Evolutionary conservation across 1,140 invertebrate genomes (phyloP), one percentile per base, ranked within the genome.

Genomic region (Bombus sibiricus): DNA sequence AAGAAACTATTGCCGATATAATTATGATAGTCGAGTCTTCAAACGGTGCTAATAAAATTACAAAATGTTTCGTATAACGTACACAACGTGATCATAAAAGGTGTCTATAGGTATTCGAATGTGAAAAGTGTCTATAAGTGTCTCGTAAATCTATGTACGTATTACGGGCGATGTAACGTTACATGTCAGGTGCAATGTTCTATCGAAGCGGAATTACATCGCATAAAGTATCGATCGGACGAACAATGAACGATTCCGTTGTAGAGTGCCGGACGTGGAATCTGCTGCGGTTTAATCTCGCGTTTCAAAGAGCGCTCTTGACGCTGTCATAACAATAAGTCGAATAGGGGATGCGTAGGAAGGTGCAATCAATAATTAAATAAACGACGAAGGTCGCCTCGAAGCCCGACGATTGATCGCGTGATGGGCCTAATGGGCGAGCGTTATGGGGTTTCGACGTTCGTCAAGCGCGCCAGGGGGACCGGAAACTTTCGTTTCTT

Each of bases 351-450:
- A 74, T 41, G 85, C 41, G 66, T 62, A 41, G 47, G 59, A 68
- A 81, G 82, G 74, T 73, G 72, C 77, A 84, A 84, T 87, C 85
- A 68, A 85, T 87, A 90, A 90, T 90, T 90, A 87, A 90, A 83
- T 87, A 86, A 86, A 83, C 81, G 68, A 69, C 47, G 66, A 87
- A 89, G 68, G 68, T 84, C 76, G 83, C 69, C 57, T 79, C 81
- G 89, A 90, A 90, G 85, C 88, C 75, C 81, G 64, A 85, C 66
- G 37, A 75, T 87, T 90, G 77, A 73, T 79, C 72, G 59, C 62
- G 79, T 74, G 76, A 76, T 32, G 53, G 28, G 64, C 18, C 28
- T 71, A 64, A 71, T 76, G 68, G 47, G 25, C 53, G 73, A 68
- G 47, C 34, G 72, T 87, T 90, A 85, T 62, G 34, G 79, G 81